phyloP scores from a whole-genome alignment of 2,797 vertebrate genomes.

The Darevskia nairensis region DNA sequence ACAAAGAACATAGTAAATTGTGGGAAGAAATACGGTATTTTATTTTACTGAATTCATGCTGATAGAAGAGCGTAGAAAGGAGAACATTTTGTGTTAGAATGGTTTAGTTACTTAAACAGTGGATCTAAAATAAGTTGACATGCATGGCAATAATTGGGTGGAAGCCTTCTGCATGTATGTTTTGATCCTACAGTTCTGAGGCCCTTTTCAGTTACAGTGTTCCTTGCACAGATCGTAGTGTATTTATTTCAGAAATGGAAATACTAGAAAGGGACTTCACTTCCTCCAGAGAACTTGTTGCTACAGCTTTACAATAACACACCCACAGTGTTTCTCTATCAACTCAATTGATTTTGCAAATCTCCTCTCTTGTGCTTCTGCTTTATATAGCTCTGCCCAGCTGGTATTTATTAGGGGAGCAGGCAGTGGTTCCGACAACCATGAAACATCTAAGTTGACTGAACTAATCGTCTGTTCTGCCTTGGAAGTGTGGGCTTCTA shows the following conservation, averaged over 20 bases:
- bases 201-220: background rate
- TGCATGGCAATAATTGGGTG: background rate
- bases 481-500: slow-evolving; percentile 6
- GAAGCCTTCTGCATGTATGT: background rate
- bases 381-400: background rate
- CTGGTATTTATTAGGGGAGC: too few relatives aligned
- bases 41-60: background rate
- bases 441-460: background rate
- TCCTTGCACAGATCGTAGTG: background rate
- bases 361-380: background rate
- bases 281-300: background rate
- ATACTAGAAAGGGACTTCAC: background rate
- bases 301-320: too few relatives aligned
- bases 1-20: too few relatives aligned
- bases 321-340: background rate
- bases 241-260: background rate
- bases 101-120: background rate
- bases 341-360: background rate
- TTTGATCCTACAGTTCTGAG: background rate
- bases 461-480: background rate
- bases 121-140: background rate
- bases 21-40: background rate
- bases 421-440: background rate
- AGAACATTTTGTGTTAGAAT: background rate
- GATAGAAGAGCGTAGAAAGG: background rate